Evolutionary conservation across 2,797 vertebrate genomes (phyloP).

Genomic region (Podarcis lilfordi): DNA sequence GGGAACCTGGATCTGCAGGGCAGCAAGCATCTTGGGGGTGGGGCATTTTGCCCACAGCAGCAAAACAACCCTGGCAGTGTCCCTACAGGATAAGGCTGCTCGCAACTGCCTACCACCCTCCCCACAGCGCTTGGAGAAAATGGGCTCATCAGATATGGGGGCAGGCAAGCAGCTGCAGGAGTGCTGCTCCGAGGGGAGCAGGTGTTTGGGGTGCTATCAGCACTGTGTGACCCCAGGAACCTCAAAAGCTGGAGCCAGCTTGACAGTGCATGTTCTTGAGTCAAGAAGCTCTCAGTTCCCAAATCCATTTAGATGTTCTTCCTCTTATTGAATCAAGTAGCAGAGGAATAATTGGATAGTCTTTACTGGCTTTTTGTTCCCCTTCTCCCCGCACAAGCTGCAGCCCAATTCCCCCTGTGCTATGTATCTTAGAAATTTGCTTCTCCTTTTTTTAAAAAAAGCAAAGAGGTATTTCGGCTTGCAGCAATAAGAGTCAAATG

Average conservation of each 20-base stretch:
- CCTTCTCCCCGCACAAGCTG: fast-evolving
- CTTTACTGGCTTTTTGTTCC: slow-evolving; percentile 21
- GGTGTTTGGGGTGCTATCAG: too few relatives aligned
- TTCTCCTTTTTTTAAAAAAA: slow-evolving; percentile 17
- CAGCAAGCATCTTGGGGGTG: too few relatives aligned
- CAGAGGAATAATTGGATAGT: slow-evolving; percentile 53
- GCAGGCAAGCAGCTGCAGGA: too few relatives aligned
- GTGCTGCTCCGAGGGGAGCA: too few relatives aligned
- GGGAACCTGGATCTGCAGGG: too few relatives aligned
- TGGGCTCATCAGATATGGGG: too few relatives aligned
- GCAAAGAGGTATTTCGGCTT: slow-evolving; percentile 5
- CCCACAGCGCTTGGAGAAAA: too few relatives aligned
- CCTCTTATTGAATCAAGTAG: slow-evolving; percentile 53
- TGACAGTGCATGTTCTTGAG: neutral
- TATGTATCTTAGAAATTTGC: neutral
- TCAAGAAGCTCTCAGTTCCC: slow-evolving; percentile 49
- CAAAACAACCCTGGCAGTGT: too few relatives aligned
- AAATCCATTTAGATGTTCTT: slow-evolving; percentile 48
- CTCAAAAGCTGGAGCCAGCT: neutral
- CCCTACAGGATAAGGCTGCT: too few relatives aligned
- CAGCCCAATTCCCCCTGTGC: slow-evolving; percentile 14
- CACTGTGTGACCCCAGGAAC: neutral
- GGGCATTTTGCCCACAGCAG: too few relatives aligned
- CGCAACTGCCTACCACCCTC: too few relatives aligned
- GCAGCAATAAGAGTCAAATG: neutral